phyloP scores from a whole-genome alignment of 1,140 invertebrate species.

The Antheraea mylitta region DNA sequence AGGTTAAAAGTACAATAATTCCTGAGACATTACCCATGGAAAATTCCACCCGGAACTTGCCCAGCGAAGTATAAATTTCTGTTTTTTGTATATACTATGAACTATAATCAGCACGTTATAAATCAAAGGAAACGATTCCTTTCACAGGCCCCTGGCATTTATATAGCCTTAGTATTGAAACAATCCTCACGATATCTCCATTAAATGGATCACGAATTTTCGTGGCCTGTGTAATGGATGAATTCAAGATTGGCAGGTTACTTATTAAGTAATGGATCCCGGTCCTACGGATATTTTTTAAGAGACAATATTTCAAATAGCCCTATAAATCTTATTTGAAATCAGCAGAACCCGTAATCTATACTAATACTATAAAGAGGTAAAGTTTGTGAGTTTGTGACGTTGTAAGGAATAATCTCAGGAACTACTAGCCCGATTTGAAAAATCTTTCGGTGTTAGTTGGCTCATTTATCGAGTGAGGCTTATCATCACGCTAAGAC shows the following conservation, averaged over 20 bases:
- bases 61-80: too few relatives aligned
- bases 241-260: neutral
- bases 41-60: too few relatives aligned
- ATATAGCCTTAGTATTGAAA: conserved; percentile 3
- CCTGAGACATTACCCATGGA: too few relatives aligned
- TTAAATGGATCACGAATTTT: conserved; percentile 9
- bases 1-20: too few relatives aligned
- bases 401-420: too few relatives aligned
- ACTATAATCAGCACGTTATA: neutral
- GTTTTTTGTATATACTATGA: neutral
- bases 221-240: conserved; percentile 5
- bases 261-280: neutral
- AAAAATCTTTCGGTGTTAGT: too few relatives aligned
- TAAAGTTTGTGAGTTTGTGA: too few relatives aligned
- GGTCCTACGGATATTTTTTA: neutral
- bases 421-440: too few relatives aligned
- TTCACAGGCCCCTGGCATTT: conserved; percentile 3
- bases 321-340: neutral
- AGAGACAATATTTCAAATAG: neutral
- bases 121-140: neutral
- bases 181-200: neutral
- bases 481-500: too few relatives aligned
- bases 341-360: too few relatives aligned
- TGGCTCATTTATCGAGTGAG: too few relatives aligned
- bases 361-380: too few relatives aligned